phyloP scores from a whole-genome alignment of 2,888 invertebrate genomes.

The Micropterix aruncella region DNA sequence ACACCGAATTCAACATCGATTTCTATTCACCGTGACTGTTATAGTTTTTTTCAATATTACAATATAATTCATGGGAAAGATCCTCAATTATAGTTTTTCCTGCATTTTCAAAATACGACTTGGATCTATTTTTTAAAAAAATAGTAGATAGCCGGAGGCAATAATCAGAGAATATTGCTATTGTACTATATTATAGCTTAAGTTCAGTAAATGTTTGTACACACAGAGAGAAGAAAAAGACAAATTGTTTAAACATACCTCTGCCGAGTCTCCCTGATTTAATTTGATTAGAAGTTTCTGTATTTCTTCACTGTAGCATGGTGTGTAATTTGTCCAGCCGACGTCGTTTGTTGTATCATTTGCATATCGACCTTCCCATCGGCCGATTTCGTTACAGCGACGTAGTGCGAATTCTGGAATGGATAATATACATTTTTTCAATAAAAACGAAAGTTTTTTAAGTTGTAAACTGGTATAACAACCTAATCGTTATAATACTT shows the following conservation, averaged over 20 bases:
- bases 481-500: no score
- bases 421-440: not conserved
- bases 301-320: conserved; percentile 61
- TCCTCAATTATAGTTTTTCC: no score
- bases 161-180: no score
- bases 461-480: not conserved
- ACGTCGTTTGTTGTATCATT: conserved; percentile 22
- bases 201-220: no score
- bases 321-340: conserved; percentile 77
- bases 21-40: no score
- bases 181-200: no score
- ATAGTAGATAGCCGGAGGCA: no score
- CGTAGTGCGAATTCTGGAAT: conserved; percentile 54
- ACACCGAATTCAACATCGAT: no score
- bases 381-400: conserved; percentile 50
- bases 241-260: conserved; percentile 20
- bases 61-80: no score
- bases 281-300: conserved; percentile 49
- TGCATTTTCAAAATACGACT: no score
- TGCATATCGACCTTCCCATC: conserved; percentile 45
- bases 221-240: conserved; percentile 5
- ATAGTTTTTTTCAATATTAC: no score
- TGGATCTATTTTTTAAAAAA: no score
- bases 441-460: not conserved
- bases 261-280: conserved; percentile 31